Evolutionary conservation across 1,140 invertebrate species (phyloP).

Genomic region (Lepeophtheirus salmonis): DNA sequence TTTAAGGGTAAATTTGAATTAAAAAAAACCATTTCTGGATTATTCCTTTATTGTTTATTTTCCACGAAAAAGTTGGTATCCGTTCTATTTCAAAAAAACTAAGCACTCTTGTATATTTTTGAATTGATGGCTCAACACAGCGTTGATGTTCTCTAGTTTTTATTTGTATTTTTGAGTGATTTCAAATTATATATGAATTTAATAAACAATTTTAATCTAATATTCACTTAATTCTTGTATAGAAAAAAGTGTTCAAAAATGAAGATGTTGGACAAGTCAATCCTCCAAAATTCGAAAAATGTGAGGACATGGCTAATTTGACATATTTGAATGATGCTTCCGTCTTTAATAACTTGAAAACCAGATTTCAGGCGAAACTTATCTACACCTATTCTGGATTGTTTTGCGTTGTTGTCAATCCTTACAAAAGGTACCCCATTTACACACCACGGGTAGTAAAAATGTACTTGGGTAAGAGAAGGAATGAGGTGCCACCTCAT

Average conservation of each 20-base stretch:
- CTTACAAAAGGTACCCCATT: slow-evolving; percentile 78
- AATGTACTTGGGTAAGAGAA: slow-evolving; percentile 94
- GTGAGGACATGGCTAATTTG: slow-evolving; percentile 42
- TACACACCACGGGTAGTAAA: slow-evolving; percentile 89
- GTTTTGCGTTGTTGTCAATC: slow-evolving; percentile 43
- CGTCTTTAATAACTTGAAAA: slow-evolving; percentile 37
- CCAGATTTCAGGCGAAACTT: slow-evolving; percentile 33
- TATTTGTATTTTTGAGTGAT: no score
- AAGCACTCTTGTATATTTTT: no score
- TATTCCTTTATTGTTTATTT: no score
- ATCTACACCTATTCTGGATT: slow-evolving; percentile 75
- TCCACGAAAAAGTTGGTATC: no score
- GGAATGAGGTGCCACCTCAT: slow-evolving; percentile 98
- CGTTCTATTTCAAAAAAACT: no score
- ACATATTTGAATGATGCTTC: slow-evolving; percentile 44
- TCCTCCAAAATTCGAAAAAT: slow-evolving; percentile 40
- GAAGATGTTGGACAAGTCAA: slow-evolving; percentile 34
- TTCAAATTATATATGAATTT: no score
- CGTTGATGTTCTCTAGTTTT: not conserved
- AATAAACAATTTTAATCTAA: no score
- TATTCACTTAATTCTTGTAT: no score
- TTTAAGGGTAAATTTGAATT: no score
- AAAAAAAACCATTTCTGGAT: no score
- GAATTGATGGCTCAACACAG: not conserved
- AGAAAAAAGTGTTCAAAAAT: slow-evolving; percentile 30